Evolutionary conservation across 2,113 vertebrate species (phyloP).

Genomic region (Crotalus helleri): DNA sequence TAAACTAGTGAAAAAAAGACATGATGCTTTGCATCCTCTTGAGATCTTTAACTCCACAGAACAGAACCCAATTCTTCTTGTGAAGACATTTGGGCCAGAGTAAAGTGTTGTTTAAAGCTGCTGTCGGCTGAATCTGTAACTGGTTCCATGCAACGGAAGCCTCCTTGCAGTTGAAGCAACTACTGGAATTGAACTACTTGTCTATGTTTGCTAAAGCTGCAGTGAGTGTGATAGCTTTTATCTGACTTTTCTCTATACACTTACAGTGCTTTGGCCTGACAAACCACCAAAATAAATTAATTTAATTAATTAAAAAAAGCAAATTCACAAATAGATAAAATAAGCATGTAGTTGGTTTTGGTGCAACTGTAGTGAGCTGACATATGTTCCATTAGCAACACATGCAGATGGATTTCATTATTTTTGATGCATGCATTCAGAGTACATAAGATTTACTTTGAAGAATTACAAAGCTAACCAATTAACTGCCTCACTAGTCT

Average conservation of each 20-base stretch:
- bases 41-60: neutral
- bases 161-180: neutral
- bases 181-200: neutral
- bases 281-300: neutral
- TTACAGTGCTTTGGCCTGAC: neutral
- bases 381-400: conserved; percentile 29
- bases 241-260: neutral
- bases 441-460: conserved; percentile 30
- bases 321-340: neutral
- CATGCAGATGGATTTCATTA: conserved; percentile 39
- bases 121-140: neutral
- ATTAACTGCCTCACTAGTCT: conserved; percentile 24
- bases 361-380: conserved; percentile 23
- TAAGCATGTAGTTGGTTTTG: neutral
- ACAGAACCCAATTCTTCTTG: neutral
- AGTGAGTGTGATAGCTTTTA: neutral
- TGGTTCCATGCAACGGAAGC: neutral
- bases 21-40: neutral
- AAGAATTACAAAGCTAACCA: conserved; percentile 51
- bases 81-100: neutral
- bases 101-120: neutral
- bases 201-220: neutral
- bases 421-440: conserved; percentile 40
- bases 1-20: neutral
- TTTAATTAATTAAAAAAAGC: neutral